Base-by-base conservation (phyloP, 2,888 invertebrate species). In the Adineta ricciae region DNA sequence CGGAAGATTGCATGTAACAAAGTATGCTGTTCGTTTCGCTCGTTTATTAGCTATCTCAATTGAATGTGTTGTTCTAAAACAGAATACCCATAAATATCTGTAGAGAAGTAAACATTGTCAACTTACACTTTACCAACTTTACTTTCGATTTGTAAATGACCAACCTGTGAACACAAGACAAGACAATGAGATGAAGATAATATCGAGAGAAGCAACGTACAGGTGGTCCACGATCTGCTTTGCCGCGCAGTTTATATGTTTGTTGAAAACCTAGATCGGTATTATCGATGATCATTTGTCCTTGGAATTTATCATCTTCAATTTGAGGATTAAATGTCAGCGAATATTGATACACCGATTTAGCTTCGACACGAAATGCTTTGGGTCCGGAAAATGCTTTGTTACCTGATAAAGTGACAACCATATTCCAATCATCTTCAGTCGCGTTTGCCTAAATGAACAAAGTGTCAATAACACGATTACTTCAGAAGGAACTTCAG, bases 1-100 rank as follows among this genome's bases (percentile, higher is more conserved):
- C 56, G 88, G 87, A 38, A 90, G 83, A 86, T 90, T 90, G n/a
- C 78, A 78, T 78, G 78, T 78, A n/a, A 78, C 78, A 78, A 11
- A 78, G 16, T 78, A 78, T 41, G 41, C 38, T 36, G 78, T 78
- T 41, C 14, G 36, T 41, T 78, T 78, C 2, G 78, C 1, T 41
- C 32, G 36, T 41, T 78, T 78, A 78, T 78, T 78, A 41, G 24
- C 9, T 24, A 78, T 78, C 11, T 78, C 24, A 41, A 78, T 78
- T 4, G 78, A 78, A 78, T 78, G 78, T 24, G 78, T 41, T 78
- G 78, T 78, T 41, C 78, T 78, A 78, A 8, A 21, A 24, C 14
- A n/a, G 24, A 78, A 78, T 1, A 41, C n/a, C n/a, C n/a, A 78
- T 19, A 78, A 41, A 24, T 38, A 24, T 24, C 24, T 24, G 8